Evolutionary conservation across 2,797 vertebrate species (phyloP), one percentile per base, ranked within the genome.

Genomic region (Acrocephalus scirpaceus): DNA sequence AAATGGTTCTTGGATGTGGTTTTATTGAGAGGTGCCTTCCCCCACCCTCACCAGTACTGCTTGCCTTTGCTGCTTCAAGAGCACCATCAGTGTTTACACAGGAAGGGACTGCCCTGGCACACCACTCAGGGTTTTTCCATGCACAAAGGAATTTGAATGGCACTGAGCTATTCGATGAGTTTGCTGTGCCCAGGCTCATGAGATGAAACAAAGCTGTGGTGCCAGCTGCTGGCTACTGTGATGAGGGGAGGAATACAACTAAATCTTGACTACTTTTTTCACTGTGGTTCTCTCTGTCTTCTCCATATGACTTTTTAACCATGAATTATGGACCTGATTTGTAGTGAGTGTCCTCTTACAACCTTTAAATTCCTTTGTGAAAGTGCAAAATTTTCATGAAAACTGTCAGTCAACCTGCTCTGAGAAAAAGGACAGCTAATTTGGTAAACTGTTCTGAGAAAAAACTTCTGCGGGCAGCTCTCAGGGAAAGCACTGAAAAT

Each of bases 331-430:
- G 56, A 30, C 11, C 11, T 23, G 20, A 32, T 62, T 11, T 67
- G 32, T 19, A 15, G 20, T 51, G 13, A 2, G 12, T 66, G 5
- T 58, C 17, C 15, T 62, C n/a, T 51, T 44, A 22, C 0, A 16
- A 38, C 42, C 30, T 83, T 65, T 69, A 62, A 83, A 70, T 69
- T 54, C 25, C 17, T 69, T 72, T 36, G 23, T 53, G 15, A 53
- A 91, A 75, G 27, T 40, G 38, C 65, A 19, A 54, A 2, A 32
- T 87, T 73, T 51, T 89, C 13, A 61, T n/a, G 27, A n/a, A 84
- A 72, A 19, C 9, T 47, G 9, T 23, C 2, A 1, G 7, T 72
- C 29, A 36, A 1, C n/a, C 36, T 74, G 30, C 56, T 66, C n/a
- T 60, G 48, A 73, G 36, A n/a, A 73, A 45, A 29, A 27, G 8